phyloP scores from a whole-genome alignment of 2,797 vertebrate species.

The Molossus alvarezi region DNA sequence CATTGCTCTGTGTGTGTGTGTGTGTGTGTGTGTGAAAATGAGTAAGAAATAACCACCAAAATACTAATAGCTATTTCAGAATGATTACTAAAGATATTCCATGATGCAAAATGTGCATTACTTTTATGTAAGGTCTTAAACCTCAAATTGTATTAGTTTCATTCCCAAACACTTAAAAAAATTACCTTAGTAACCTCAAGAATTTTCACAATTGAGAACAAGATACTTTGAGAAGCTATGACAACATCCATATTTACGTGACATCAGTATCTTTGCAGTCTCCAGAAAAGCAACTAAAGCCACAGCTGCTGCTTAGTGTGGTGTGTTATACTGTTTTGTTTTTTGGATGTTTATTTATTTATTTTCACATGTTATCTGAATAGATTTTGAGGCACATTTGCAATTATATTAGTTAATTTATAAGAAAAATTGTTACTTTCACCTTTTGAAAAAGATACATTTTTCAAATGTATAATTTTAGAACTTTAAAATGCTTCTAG shows the following conservation, averaged over 20 bases:
- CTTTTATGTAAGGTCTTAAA: neutral
- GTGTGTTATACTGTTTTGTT: neutral
- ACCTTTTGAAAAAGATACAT: constrained; percentile 63
- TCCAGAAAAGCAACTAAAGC: neutral
- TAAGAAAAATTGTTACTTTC: constrained; percentile 59
- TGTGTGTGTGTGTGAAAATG: neutral
- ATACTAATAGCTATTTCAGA: neutral
- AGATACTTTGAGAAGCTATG: neutral
- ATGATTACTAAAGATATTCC: neutral
- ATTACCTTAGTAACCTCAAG: neutral
- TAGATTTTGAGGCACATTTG: constrained; percentile 53
- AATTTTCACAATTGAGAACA: neutral
- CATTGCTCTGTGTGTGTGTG: neutral
- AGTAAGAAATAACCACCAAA: neutral
- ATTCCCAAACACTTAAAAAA: neutral
- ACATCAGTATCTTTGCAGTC: neutral
- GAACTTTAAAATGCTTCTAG: constrained; percentile 48
- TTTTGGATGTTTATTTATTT: neutral
- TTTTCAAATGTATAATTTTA: neutral
- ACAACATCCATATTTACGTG: neutral
- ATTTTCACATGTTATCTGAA: constrained; percentile 24
- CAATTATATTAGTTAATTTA: constrained; percentile 73
- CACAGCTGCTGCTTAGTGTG: neutral
- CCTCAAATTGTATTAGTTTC: neutral
- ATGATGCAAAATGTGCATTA: neutral